Evolutionary conservation across 2,797 vertebrate species (phyloP).

Genomic region (Spinus olivaceus): DNA sequence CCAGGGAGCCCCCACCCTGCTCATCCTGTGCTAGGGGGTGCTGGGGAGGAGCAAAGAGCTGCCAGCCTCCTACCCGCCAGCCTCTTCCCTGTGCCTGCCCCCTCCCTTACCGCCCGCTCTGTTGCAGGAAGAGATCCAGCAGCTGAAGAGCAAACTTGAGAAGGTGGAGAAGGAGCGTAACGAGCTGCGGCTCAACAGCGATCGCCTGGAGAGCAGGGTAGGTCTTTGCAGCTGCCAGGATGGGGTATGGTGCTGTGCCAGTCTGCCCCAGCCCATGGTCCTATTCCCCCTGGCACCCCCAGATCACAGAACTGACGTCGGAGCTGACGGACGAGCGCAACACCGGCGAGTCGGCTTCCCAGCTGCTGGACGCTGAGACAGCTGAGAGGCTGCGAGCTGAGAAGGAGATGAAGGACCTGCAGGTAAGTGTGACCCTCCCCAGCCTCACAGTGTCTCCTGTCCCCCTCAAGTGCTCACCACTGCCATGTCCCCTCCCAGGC

Average conservation of each 20-base stretch:
- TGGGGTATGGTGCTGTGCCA: rapidly evolving
- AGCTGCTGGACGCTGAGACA: constrained; percentile 91
- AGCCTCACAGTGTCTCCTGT: rapidly evolving
- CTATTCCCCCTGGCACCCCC: background rate
- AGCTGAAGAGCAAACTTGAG: constrained; percentile 89
- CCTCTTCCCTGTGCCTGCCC: background rate
- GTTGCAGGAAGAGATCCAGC: constrained; percentile 93
- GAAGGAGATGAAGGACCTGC: constrained; percentile 95
- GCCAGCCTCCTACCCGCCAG: background rate
- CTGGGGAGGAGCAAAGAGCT: background rate
- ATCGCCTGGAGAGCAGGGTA: constrained; percentile 93
- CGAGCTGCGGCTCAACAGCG: constrained; percentile 89
- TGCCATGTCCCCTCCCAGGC: constrained; percentile 66
- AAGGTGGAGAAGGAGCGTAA: constrained; percentile 95
- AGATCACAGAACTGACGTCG: constrained; percentile 94
- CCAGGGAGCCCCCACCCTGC: background rate
- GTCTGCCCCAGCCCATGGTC: background rate
- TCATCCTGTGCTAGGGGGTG: background rate
- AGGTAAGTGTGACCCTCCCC: constrained; percentile 71
- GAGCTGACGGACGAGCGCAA: constrained; percentile 95
- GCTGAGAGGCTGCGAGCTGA: constrained; percentile 89
- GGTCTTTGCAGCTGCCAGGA: rapidly evolving
- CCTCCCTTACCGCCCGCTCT: background rate
- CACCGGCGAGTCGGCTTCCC: constrained; percentile 92
- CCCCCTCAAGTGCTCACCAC: rapidly evolving